Evolutionary conservation across 35 echinoderm and acorn worm genomes (phyloP), one percentile per base, ranked within the genome.

Genomic region (Ophiothrix spiculata): DNA sequence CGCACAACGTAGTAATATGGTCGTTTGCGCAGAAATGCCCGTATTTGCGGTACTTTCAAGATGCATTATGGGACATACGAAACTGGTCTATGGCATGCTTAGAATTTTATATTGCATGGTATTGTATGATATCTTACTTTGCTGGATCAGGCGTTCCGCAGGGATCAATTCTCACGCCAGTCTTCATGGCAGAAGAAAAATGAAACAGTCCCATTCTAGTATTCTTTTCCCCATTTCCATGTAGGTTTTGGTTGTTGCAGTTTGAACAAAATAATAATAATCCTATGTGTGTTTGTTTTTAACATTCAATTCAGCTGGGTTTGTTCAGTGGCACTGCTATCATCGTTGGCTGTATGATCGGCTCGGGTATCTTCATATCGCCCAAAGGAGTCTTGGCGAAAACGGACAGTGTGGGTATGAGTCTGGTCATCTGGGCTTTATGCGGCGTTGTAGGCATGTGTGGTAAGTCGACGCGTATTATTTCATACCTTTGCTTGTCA

Each of bases 361-460:
- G 94, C 19, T 86, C 94, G 8, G 94, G 94, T 0, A 97, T 97
- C 35, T 97, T 97, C 54, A 87, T 97, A 29, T 93, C 94, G 25
- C 94, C 94, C 0, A 97, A 97, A 31, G 94, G 94, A 21, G 84
- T 97, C 37, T 37, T 93, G 32, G 33, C 39, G 34, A 81, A 88
- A 35, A 79, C 79, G 0, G 77, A 86, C 34, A 88, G 79, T 69
- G 91, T 97, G 0, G 91, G 87, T 0, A 54, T 87, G 73, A 86
- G 87, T 33, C 76, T 97, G 0, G 14, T 93, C 4, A 45, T 97
- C 12, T 97, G 94, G 94, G 39, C 90, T 31, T 38, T 81, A 31
- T 77, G 80, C 23, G 94, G 94, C 1, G 32, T 97, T 36, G 77
- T 89, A 2, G 40, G 35, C 25, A 78, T 54, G 16, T n/a, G n/a